Base-by-base conservation (phyloP, 2,797 vertebrate genomes). In the Chromobotia macracanthus region DNA sequence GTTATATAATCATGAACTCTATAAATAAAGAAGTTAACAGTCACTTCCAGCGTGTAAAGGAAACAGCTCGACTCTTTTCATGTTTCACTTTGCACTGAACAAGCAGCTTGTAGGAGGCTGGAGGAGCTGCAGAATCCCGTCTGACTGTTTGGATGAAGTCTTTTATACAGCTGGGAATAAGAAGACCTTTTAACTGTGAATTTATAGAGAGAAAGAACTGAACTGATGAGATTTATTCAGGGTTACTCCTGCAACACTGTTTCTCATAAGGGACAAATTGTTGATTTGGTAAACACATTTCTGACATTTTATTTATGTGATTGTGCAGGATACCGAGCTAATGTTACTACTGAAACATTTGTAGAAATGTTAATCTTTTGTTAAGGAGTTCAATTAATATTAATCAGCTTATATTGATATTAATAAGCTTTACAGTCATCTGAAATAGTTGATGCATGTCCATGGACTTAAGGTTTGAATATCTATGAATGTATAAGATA, bases 91-190 rank as follows among this genome's bases (percentile, higher is more conserved):
- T n/a, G 58, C 68, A 51, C 72, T 71, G 61, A 80, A 80, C 44
- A 55, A 67, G 80, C 70, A 71, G 53, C 67, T 74, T 63, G 63
- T 72, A 71, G 65, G 74, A 82, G 65, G 74, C 65, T 18, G 75
- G 84, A 80, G 51, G 86, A 79, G 83, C 75, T 61, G 65, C 82
- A 84, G 88, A 85, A 87, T 86, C 84, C 85, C 87, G 51, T 72
- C 68, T 60, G 80, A 80, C 79, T 81, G 81, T 89, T 86, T 84
- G 50, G 90, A 87, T 86, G 72, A 73, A 77, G 71, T 79, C 77
- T 79, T 68, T 85, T 83, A 87, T 89, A 88, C 85, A 84, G 83
- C 67, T 82, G 80, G 79, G 85, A 85, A 88, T 86, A 87, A 89
- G 82, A 84, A 86, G 85, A 85, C 76, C 87, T 83, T 84, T 90